These are phyloP conservation scores for Thamnaconus septentrionalis DNA, from an alignment of 2,113 vertebrate genomes.

Conservation along the genomic window DNA sequence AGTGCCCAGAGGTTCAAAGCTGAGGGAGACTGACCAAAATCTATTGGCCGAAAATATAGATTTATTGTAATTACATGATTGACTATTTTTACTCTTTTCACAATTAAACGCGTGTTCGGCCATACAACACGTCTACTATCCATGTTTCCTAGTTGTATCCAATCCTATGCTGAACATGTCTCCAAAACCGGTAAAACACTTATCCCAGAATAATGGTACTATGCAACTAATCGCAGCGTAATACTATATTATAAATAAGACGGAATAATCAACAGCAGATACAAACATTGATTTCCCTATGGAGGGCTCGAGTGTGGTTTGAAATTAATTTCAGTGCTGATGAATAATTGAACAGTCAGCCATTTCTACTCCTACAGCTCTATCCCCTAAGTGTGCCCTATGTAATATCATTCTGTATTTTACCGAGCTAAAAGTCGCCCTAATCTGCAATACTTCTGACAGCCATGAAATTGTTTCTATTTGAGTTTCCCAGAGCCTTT, in stretches of 20 bases:
- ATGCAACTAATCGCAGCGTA: slow-evolving; percentile 47
- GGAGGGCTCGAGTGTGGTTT: slow-evolving; percentile 56
- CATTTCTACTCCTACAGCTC: slow-evolving; percentile 60
- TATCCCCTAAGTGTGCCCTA: slow-evolving; percentile 35
- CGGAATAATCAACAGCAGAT: slow-evolving; percentile 62
- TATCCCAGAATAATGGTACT: slow-evolving; percentile 6
- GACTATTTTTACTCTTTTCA: too few relatives aligned
- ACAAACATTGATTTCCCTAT: slow-evolving; percentile 72
- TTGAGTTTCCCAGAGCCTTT: slow-evolving; percentile 42
- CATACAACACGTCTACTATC: background rate
- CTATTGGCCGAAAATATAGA: too few relatives aligned
- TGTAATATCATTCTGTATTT: slow-evolving; percentile 56
- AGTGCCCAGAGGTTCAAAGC: background rate
- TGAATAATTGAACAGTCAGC: slow-evolving; percentile 70
- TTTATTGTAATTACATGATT: too few relatives aligned
- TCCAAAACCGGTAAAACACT: background rate
- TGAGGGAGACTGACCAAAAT: background rate
- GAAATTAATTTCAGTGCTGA: slow-evolving; percentile 68
- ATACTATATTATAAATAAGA: slow-evolving; percentile 49
- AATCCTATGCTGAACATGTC: too few relatives aligned
- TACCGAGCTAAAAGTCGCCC: slow-evolving; percentile 47
- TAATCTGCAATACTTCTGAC: slow-evolving; percentile 57
- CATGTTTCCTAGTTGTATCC: too few relatives aligned
- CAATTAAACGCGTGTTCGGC: too few relatives aligned
- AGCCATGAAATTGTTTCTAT: slow-evolving; percentile 65